These are phyloP conservation scores for Esox lucius DNA, from an alignment of 2,797 vertebrate genomes.

Conservation along the genomic window DNA sequence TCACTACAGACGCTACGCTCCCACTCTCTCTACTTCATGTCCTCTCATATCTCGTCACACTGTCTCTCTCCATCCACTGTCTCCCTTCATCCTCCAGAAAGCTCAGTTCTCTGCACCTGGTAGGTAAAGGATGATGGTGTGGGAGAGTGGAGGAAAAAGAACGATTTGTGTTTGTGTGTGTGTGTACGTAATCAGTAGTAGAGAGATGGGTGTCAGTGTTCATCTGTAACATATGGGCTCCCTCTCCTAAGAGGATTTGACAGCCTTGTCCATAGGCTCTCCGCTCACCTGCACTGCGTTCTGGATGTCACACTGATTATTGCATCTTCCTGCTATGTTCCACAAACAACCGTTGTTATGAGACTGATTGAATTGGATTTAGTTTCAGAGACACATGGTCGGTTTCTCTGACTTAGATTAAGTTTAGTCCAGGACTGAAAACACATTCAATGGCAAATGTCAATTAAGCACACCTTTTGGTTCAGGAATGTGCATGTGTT, in stretches of 20 bases:
- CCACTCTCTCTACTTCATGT: slow-evolving; percentile 77
- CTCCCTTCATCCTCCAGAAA: slow-evolving; percentile 58
- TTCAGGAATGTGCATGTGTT: background rate
- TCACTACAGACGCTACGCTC: slow-evolving; percentile 79
- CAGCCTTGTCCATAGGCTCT: slow-evolving; percentile 14
- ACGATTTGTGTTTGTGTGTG: background rate
- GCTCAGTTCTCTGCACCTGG: slow-evolving; percentile 70
- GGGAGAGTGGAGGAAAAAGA: background rate
- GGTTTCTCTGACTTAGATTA: background rate
- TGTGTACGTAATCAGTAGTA: background rate
- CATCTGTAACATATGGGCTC: slow-evolving; percentile 3
- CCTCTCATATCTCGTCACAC: slow-evolving; percentile 80
- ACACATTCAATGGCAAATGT: background rate
- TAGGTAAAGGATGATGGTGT: background rate
- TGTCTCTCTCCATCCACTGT: slow-evolving; percentile 41
- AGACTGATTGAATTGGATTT: background rate
- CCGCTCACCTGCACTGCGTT: background rate
- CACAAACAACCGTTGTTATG: slow-evolving; percentile 1
- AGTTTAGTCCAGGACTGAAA: background rate
- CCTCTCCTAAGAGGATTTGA: slow-evolving; percentile 10
- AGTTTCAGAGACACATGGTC: background rate
- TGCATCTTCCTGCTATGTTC: background rate
- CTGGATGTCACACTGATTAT: slow-evolving; percentile 1
- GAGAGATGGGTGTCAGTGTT: slow-evolving; percentile 3
- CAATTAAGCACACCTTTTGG: background rate